Evolutionary conservation across 2,888 invertebrate species (phyloP), one percentile per base, ranked within the genome.

Genomic region (Ptychoptera albimana): DNA sequence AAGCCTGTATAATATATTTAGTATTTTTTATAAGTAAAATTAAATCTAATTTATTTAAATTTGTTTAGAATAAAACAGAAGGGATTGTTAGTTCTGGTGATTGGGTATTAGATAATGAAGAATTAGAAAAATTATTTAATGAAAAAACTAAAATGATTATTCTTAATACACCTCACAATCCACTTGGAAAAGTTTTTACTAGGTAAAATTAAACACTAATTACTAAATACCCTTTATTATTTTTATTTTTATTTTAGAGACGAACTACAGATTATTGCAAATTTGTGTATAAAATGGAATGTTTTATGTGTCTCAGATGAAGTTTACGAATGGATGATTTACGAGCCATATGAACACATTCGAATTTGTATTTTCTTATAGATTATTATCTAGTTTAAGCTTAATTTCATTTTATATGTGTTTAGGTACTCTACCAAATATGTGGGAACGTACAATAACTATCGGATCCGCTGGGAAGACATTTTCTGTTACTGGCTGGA

Each of bases 401-500:
- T 10, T 40, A 36, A 14, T 48, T 13, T 47, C 31, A 48, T 12
- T 34, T 9, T 37, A 43, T 36, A n/a, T 10, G 13, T 44, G 9
- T 13, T 10, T 58, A 82, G 92, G 89, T 1, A 82, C 89, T 0
- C 63, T 98, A 8, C 96, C 96, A 0, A 93, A 70, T 12, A 98
- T 98, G 97, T 98, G 92, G 85, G 93, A 98, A 50, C 74, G 96
- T 16, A 97, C 97, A 0, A 79, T 98, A 32, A 96, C 97, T 0
- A 79, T 98, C 50, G 94, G 97, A 0, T 96, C 94, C 15, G 97
- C 94, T 1, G 97, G 97, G 1, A 98, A 97, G 73, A 91, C 93
- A 1, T 96, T 97, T 69, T 92, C 92, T 44, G 89, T 92, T 11
- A 98, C 97, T 1, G 97, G 97, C 4, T 93, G 93, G 93, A 94